Conservation (phyloP, 2,888 invertebrate genomes). For the Sipha maydis region DNA sequence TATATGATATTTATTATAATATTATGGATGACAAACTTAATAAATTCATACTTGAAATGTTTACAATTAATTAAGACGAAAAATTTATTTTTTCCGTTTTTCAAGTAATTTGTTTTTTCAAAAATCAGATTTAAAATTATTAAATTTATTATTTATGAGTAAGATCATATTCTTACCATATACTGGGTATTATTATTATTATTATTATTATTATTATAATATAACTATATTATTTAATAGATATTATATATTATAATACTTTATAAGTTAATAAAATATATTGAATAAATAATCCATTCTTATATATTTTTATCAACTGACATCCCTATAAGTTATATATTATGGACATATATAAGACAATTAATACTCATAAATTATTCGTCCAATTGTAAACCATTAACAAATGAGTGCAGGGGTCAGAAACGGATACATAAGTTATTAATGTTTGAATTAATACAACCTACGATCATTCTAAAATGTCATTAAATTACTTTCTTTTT, state of each 20-base stretch:
- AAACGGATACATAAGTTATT: background rate
- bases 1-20: too few species aligned
- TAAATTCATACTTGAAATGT: too few species aligned
- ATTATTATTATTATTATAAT: too few species aligned
- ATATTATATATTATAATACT: too few species aligned
- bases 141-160: background rate
- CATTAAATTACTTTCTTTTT: constrained; percentile 47
- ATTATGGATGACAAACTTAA: too few species aligned
- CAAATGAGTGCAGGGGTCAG: constrained; percentile 43
- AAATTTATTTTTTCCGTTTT: too few species aligned
- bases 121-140: background rate
- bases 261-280: background rate
- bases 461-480: constrained; percentile 23
- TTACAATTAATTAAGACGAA: too few species aligned
- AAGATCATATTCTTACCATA: background rate
- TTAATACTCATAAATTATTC: background rate
- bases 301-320: background rate
- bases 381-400: constrained; percentile 55
- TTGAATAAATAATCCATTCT: background rate
- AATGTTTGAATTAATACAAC: constrained; percentile 29
- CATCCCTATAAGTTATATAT: background rate
- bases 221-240: background rate
- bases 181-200: background rate
- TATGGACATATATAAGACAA: background rate
- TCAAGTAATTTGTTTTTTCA: too few species aligned